Base-by-base conservation (phyloP, 2,888 invertebrate genomes). In the Scaeva pyrastri region DNA sequence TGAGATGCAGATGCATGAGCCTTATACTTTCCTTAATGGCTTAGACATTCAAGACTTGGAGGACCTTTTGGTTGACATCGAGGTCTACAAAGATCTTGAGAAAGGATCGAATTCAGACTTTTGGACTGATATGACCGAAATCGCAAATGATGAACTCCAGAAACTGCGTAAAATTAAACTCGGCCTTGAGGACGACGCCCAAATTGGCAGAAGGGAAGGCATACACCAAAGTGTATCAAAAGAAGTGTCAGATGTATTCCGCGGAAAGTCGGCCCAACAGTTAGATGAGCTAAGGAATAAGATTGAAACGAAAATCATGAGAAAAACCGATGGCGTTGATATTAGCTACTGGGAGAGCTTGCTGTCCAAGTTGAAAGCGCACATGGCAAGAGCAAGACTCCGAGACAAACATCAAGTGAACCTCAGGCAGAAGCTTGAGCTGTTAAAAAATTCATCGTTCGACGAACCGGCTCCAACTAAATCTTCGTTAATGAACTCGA, bases 1-100 rank as follows among this genome's bases (percentile, higher is more conserved):
- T 26, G 99, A 99, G 93, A 98, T 99, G 97, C 98, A 99, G 93
- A 98, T 99, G 97, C 98, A 98, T 91, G 99, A 99, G 91, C 99
- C 99, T 0, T 98, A 99, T 91, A 97, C 97, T 0, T 98, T 98
- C 91, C 94, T 99, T 0, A 97, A 98, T 90, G 98, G 99, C 0
- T 93, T 99, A 75, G 96, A 96, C 16, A 94, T 96, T 7, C 95
- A 96, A 88, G 99, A 99, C 92, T 93, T 99, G 23, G 99, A 99
- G 91, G 99, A 99, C 93, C 93, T 99, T 16, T 94, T 98, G 0
- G 99, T 97, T 89, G 99, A 99, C 91, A 99, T 99, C 77, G 97
- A 98, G 93, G 97, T 95, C 10, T 98, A 99, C 93, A 96, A 97
- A 91, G 97, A 98, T 93, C 93, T 99, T 89, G 99, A 99, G 93